Percentiles rank a stretch among this genome's conserved stretches.
These are phyloP conservation scores for Nineta flava DNA, from an alignment of 2,888 invertebrate species.

Conservation along the genomic window DNA sequence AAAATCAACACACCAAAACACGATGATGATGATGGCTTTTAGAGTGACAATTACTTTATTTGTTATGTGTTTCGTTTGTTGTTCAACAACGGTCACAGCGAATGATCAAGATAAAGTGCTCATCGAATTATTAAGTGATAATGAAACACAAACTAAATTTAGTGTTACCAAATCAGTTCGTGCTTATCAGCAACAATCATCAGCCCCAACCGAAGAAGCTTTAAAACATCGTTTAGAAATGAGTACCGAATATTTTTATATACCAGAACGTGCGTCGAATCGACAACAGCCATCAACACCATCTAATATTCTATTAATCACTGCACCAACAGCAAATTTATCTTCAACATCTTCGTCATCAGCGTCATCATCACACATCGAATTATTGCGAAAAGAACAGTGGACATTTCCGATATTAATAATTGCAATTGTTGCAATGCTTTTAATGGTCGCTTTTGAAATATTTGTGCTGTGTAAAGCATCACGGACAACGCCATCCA, in stretches of 20 bases:
- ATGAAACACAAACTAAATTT: background rate
- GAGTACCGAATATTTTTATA: conserved; percentile 71
- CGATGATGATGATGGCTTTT: too few species aligned
- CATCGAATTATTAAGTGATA: too few species aligned
- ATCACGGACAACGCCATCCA: conserved; percentile 65
- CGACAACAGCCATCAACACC: conserved; percentile 14
- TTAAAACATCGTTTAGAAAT: conserved; percentile 46
- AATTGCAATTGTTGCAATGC: conserved; percentile 68
- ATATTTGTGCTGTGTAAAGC: conserved; percentile 77
- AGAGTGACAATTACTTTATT: too few species aligned
- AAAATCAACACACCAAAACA: too few species aligned
- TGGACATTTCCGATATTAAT: conserved; percentile 87
- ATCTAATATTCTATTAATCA: conserved; percentile 18
- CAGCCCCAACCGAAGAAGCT: conserved; percentile 5
- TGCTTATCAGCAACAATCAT: too few species aligned
- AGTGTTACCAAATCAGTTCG: conserved; percentile 4
- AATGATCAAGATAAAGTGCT: too few species aligned
- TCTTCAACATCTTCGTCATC: conserved; percentile 18
- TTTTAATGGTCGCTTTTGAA: conserved; percentile 75
- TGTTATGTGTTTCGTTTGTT: too few species aligned
- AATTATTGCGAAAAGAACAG: conserved; percentile 44
- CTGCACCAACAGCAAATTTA: conserved; percentile 23
- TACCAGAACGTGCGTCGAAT: conserved; percentile 36
- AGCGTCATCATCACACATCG: conserved; percentile 8
- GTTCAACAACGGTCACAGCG: too few species aligned